A percentile compares a stretch with the other conserved stretches of the same genome.
These are phyloP conservation scores for Tribolium madens DNA, from an alignment of 1,140 invertebrate genomes.

Conservation along the genomic window DNA sequence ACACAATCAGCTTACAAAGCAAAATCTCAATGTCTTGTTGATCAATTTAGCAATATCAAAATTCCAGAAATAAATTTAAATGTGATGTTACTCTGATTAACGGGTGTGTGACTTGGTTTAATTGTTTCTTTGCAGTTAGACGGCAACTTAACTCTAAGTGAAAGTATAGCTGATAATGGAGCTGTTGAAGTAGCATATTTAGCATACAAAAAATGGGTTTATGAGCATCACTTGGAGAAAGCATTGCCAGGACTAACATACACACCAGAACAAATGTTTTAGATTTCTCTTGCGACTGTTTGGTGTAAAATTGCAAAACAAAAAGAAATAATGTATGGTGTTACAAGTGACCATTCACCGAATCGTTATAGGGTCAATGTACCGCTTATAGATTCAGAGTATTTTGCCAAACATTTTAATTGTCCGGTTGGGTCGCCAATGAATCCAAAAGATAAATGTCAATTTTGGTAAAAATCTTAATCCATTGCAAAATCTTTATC, in stretches of 20 bases:
- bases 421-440: constrained; percentile 35
- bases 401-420: constrained; percentile 43
- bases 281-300: constrained; percentile 69
- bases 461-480: constrained; percentile 41
- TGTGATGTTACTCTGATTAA: no score
- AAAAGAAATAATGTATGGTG: no score
- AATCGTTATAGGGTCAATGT: constrained; percentile 72
- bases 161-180: constrained; percentile 93
- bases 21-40: constrained; percentile 75
- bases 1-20: constrained; percentile 67
- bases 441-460: constrained; percentile 40
- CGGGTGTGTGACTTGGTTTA: no score
- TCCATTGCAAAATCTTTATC: no score
- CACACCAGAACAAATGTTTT: constrained; percentile 71
- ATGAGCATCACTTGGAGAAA: constrained; percentile 62
- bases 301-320: constrained; percentile 47
- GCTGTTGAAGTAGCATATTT: constrained; percentile 77
- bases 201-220: constrained; percentile 71
- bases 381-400: constrained; percentile 20
- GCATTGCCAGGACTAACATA: constrained; percentile 68
- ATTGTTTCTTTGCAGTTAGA: no score
- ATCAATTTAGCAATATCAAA: constrained; percentile 75
- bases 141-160: constrained; percentile 88
- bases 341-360: constrained; percentile 66
- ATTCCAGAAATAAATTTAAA: constrained; percentile 61